Evolutionary conservation across 2,797 vertebrate species (phyloP), one percentile per base, ranked within the genome.

Genomic region (Manis javanica): DNA sequence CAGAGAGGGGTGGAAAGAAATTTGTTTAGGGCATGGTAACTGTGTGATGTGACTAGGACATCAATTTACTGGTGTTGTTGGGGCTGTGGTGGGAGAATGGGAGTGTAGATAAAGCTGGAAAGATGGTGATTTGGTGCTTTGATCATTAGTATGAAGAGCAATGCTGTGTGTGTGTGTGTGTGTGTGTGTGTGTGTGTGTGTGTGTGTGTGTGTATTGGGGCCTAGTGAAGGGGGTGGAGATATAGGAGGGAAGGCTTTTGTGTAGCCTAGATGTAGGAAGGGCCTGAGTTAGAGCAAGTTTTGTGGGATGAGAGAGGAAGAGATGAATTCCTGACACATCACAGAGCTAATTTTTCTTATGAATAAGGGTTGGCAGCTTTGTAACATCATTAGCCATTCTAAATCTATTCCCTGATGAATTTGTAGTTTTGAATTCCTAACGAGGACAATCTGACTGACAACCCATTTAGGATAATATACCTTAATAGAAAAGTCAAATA

Each of bases 401-500:
- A 86, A 92, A 92, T 95, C 93, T 96, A 82, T 94, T 96, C 85
- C 68, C 97, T 77, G 95, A 95, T 94, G 95, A 95, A 87, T 84
- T 39, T 88, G 81, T 87, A 88, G 81, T 79, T 96, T 96, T 95
- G 93, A 96, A 94, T 97, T 93, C 90, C 87, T 94, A 96, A 95
- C 88, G 78, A 97, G 85, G 64, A 75, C 31, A 51, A 37, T 77
- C 71, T 95, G 96, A 96, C 63, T 88, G 97, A 95, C 95, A 96
- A 61, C 64, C 87, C 59, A 87, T 84, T 94, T 97, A 97, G 87
- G 94, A 75, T 94, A 97, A 96, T 95, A 86, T 0, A 87, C 92
- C 82, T 93, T 93, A 94, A 94, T 81, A 95, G 93, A 84, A 95
- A 87, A 98, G 96, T 91, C 96, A 95, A 93, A 85, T 66, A 93